phyloP scores from a whole-genome alignment of 2,113 vertebrate species.

The Pongo pygmaeus region DNA sequence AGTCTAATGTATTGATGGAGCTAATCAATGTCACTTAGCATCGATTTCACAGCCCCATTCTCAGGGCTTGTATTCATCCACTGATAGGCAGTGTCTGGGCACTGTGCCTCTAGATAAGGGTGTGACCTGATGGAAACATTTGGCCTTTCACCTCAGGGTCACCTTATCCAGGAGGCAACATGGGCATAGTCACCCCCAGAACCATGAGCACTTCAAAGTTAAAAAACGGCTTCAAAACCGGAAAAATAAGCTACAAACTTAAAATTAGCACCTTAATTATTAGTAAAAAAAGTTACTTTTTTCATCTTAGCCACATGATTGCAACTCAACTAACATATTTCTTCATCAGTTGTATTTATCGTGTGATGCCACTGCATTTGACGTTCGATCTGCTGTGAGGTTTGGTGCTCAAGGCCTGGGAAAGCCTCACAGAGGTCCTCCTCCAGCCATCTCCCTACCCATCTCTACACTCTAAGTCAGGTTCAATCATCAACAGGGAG shows the following conservation, averaged over 20 bases:
- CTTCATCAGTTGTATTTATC: no score
- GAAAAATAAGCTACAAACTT: background rate
- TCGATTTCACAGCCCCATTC: background rate
- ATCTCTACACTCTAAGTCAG: no score
- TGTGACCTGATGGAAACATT: fast-evolving
- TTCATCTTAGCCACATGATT: fast-evolving
- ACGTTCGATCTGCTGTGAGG: fast-evolving
- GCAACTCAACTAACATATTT: fast-evolving
- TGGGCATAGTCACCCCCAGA: fast-evolving
- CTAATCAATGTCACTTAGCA: background rate
- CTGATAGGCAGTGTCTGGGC: fast-evolving
- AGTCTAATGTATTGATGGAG: background rate
- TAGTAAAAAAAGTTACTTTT: background rate
- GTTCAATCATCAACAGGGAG: no score
- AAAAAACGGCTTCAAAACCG: background rate
- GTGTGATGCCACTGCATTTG: fast-evolving
- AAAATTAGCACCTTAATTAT: background rate
- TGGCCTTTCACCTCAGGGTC: background rate
- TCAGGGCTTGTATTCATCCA: background rate
- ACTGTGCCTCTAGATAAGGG: fast-evolving
- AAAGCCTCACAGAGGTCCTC: background rate
- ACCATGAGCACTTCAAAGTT: background rate
- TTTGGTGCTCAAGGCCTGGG: fast-evolving
- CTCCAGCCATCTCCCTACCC: background rate
- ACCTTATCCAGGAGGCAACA: fast-evolving